These are phyloP conservation scores for Sakesphorus luctuosus DNA, from an alignment of 2,113 vertebrate genomes.

Conservation along the genomic window DNA sequence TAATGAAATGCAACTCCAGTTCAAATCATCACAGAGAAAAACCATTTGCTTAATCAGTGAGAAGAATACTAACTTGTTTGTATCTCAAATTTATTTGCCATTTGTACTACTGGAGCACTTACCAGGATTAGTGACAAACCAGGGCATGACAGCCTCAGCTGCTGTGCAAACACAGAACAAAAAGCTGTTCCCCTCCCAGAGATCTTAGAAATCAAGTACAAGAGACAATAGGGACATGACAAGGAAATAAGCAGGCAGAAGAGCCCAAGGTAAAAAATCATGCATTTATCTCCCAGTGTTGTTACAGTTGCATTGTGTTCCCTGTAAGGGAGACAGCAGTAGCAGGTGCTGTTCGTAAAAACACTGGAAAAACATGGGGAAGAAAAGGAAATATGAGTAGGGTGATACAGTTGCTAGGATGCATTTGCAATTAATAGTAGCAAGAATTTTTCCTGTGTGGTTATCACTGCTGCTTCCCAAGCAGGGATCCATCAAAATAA, in stretches of 20 bases:
- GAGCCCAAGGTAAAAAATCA: neutral
- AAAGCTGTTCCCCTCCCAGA: neutral
- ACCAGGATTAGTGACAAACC: neutral
- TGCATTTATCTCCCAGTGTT: neutral
- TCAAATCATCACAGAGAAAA: conserved; percentile 14
- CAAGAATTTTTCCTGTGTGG: neutral
- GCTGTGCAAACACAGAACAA: conserved; percentile 7
- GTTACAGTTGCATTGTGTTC: conserved; percentile 23
- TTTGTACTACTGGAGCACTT: neutral
- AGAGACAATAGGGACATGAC: conserved; percentile 30
- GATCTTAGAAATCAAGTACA: neutral
- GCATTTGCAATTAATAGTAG: neutral
- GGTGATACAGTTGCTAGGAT: conserved; percentile 22
- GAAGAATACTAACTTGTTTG: conserved; percentile 37
- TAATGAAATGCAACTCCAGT: neutral
- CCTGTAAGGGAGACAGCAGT: neutral
- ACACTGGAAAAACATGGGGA: neutral
- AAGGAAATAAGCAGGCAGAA: conserved; percentile 48
- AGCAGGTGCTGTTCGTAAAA: conserved; percentile 45
- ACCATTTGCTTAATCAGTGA: neutral
- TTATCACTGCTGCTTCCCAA: neutral
- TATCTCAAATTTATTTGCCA: conserved; percentile 21
- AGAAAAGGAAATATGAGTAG: neutral
- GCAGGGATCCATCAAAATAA: neutral
- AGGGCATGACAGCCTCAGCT: neutral